Evolutionary conservation across 37 sponge, comb jelly and placozoan genomes (phyloP), one percentile per base, ranked within the genome.

Genomic region (Haliclona indistincta): DNA sequence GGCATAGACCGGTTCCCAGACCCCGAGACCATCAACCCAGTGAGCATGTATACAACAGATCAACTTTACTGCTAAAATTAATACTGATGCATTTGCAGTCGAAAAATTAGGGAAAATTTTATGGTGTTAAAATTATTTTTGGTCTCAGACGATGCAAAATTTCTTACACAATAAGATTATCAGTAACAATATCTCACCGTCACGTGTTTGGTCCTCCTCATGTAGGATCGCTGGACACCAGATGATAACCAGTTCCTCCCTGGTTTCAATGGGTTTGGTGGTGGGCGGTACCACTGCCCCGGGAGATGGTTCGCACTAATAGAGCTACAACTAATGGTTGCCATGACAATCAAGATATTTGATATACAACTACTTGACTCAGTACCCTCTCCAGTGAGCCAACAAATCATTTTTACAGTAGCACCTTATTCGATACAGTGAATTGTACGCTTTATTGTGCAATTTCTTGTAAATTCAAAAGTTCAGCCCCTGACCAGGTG

Each of bases 241-340:
- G 68, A 75, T 33, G 78, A 83, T 45, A 71, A 79, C 51, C 66
- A 64, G 55, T 83, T 83, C 43, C 34, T 83, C 13, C 68, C 77
- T 8, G 84, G 84, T 20, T 83, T 83, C 52, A 77, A 78, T 79
- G 84, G 68, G n/a, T 83, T 83, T 78, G 84, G 84, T 30, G 84
- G 84, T 19, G 84, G 84, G 23, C 68, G 84, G 4, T 83, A 72
- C 38, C 75, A 75, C 55, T 83, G 84, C 55, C 84, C 84, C 4
- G 84, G 84, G 30, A 83, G 84, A 43, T 83, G 84, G 84, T 83
- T 83, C 56, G 84, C 84, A 23, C 43, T 83, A 5, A 83, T 83
- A 77, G 84, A 83, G 34, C 77, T 83, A 77, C 77, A 83, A 54
- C 56, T 83, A 19, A 38, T 83, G 37, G 69, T 83, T 40, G 58